Percentiles rank a stretch among this genome's conserved stretches.
Evolutionary conservation across 2,888 invertebrate genomes (phyloP).

Genomic region (Liopterus haemorrhoidalis): DNA sequence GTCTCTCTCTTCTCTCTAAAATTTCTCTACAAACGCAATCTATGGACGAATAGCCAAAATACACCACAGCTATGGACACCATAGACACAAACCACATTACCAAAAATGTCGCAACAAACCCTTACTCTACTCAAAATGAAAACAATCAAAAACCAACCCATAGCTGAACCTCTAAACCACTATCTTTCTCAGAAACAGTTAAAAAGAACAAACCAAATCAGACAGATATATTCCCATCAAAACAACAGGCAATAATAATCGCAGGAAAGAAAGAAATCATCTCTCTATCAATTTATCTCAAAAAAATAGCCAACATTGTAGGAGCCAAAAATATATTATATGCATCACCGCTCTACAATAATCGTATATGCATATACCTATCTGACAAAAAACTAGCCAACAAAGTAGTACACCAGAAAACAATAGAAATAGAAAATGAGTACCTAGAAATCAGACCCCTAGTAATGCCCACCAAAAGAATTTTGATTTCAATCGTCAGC

Average conservation of each 20-base stretch:
- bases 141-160: too few species aligned
- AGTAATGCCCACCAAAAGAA: slow-evolving; percentile 14
- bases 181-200: too few species aligned
- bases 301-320: slow-evolving; percentile 15
- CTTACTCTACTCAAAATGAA: too few species aligned
- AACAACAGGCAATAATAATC: slow-evolving; percentile 23
- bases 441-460: slow-evolving; percentile 1
- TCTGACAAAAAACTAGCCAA: slow-evolving; percentile 14
- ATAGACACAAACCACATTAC: too few species aligned
- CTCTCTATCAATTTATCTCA: slow-evolving; percentile 12
- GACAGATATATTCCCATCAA: slow-evolving; percentile 12
- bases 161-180: too few species aligned
- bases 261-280: slow-evolving; percentile 17
- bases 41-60: too few species aligned
- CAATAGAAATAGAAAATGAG: slow-evolving; percentile 7
- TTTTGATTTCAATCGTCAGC: slow-evolving; percentile 10
- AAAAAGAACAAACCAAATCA: not conserved
- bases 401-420: slow-evolving; percentile 9
- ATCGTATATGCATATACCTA: slow-evolving; percentile 25
- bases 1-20: too few species aligned
- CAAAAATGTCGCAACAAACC: too few species aligned
- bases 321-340: slow-evolving; percentile 16
- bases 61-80: too few species aligned
- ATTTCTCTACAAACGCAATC: too few species aligned
- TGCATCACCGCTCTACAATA: slow-evolving; percentile 21